phyloP scores from a whole-genome alignment of 2,113 vertebrate species.

The Campylomormyrus numenius region DNA sequence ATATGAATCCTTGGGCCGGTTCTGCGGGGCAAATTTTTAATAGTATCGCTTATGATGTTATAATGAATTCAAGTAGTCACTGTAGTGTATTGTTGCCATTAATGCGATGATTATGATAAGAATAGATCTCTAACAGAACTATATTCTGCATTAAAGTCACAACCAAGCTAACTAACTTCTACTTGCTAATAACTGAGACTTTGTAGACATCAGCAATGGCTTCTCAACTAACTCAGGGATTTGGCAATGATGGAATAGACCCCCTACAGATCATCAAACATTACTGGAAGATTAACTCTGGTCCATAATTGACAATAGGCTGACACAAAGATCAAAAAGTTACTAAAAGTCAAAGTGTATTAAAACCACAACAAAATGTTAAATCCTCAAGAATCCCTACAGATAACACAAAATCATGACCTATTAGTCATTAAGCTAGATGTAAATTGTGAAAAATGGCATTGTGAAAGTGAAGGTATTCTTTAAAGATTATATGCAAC shows the following conservation, averaged over 20 bases:
- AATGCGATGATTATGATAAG: not conserved
- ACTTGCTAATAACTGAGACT: not conserved
- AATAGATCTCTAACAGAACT: not conserved
- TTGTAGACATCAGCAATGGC: not conserved
- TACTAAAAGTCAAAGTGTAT: not conserved
- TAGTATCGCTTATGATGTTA: not conserved
- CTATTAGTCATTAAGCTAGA: not conserved
- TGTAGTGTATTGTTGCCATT: not conserved
- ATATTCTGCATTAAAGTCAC: not conserved
- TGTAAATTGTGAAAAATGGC: not conserved
- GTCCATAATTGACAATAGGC: not conserved
- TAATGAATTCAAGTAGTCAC: not conserved
- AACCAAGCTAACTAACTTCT: not conserved
- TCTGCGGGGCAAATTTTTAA: slow-evolving; percentile 14
- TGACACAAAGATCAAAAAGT: not conserved
- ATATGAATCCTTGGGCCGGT: not conserved
- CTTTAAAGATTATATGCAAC: not conserved
- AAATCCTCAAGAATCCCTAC: not conserved
- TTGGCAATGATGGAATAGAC: not conserved
- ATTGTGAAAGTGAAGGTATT: not conserved
- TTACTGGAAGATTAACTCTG: not conserved
- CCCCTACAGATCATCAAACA: not conserved
- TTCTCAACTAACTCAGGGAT: not conserved
- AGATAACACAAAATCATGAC: not conserved
- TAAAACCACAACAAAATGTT: not conserved